These are phyloP conservation scores for Acrocephalus scirpaceus DNA, from an alignment of 2,797 vertebrate genomes.

Conservation along the genomic window DNA sequence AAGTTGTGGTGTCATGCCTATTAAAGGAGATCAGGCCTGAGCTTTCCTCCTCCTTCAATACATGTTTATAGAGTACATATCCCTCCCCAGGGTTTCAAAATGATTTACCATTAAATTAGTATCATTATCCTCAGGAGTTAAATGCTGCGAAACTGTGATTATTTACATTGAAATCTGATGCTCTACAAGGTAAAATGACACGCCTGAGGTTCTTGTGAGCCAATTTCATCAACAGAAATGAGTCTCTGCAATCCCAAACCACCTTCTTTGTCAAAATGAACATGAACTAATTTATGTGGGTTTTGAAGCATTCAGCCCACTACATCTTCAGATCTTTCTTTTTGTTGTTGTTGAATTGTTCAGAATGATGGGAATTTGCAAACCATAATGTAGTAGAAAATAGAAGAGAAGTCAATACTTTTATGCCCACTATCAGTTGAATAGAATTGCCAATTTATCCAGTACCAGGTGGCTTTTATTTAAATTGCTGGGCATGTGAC, in stretches of 20 bases:
- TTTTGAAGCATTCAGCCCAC: conserved; percentile 1
- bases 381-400: neutral
- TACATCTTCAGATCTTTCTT: neutral
- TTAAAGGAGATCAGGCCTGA: neutral
- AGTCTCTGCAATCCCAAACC: neutral
- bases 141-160: neutral
- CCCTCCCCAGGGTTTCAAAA: neutral
- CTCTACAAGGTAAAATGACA: neutral
- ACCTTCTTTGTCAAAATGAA: conserved; percentile 6
- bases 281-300: neutral
- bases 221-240: neutral
- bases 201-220: neutral
- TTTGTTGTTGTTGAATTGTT: neutral
- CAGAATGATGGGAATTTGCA: neutral
- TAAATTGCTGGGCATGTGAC: neutral
- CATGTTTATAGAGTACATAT: neutral
- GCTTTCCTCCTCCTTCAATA: neutral
- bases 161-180: neutral
- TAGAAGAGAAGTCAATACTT: neutral
- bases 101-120: neutral
- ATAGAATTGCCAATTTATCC: neutral
- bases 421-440: neutral
- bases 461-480: neutral
- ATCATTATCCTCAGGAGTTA: conserved; percentile 9
- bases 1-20: neutral